Percentiles rank a stretch among this genome's conserved stretches.
These are phyloP conservation scores for Dipodomys spectabilis DNA, from an alignment of 2,113 vertebrate species.

Conservation along the genomic window DNA sequence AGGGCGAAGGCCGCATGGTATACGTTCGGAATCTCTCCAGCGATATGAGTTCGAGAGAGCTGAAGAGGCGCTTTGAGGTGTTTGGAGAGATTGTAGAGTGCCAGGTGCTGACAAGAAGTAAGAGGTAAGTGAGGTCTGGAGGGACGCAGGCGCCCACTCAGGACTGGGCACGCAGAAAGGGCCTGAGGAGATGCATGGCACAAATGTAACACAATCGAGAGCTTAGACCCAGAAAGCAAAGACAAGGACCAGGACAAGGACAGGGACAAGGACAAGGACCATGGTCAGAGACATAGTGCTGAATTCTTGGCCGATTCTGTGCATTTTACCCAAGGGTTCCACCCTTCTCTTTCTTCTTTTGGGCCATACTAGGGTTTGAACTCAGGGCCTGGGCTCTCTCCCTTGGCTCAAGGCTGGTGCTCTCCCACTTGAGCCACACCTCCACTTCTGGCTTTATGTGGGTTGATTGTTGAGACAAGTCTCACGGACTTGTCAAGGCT, in stretches of 20 bases:
- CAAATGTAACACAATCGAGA: too few species aligned
- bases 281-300: too few species aligned
- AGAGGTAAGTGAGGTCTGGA: constrained; percentile 83
- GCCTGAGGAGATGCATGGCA: too few species aligned
- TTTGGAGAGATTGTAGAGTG: constrained; percentile 95
- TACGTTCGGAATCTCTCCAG: constrained; percentile 95
- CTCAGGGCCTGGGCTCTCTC: too few species aligned
- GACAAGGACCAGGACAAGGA: too few species aligned
- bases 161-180: not conserved
- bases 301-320: not conserved
- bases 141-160: not conserved
- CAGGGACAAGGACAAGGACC: not conserved
- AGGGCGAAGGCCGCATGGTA: constrained; percentile 97
- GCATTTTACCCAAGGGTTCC: not conserved
- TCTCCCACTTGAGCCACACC: too few species aligned
- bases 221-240: not conserved
- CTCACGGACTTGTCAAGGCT: too few species aligned
- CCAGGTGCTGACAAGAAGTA: constrained; percentile 93
- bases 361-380: too few species aligned
- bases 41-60: constrained; percentile 94
- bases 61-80: constrained; percentile 95
- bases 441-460: too few species aligned
- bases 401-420: too few species aligned
- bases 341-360: too few species aligned
- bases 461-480: too few species aligned